phyloP scores from a whole-genome alignment of 2,888 invertebrate genomes.

The Cerastoderma edule region DNA sequence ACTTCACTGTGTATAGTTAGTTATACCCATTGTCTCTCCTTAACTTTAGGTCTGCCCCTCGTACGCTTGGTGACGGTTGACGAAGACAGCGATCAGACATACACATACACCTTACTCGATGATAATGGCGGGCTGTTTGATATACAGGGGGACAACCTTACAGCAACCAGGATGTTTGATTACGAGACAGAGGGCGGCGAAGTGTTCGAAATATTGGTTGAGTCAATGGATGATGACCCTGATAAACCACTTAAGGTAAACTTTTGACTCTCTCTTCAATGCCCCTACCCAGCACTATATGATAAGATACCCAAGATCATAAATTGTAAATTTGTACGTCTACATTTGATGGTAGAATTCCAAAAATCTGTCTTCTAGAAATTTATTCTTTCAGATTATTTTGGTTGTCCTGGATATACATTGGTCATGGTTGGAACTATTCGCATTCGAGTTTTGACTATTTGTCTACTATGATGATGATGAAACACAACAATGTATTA shows the following conservation, averaged over 20 bases:
- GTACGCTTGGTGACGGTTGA: conserved; percentile 57
- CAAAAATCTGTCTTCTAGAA: too few species aligned
- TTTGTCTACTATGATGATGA: too few species aligned
- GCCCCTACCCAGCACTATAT: too few species aligned
- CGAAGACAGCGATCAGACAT: conserved; percentile 60
- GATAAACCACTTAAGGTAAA: conserved; percentile 30
- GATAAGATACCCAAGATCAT: too few species aligned
- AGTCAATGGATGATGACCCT: conserved; percentile 57
- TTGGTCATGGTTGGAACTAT: too few species aligned
- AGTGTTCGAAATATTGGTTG: conserved; percentile 57
- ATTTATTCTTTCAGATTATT: too few species aligned
- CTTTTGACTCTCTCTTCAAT: too few species aligned
- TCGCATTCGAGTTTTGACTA: too few species aligned
- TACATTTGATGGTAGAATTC: too few species aligned
- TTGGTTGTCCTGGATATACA: too few species aligned
- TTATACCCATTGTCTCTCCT: not conserved
- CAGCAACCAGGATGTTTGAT: conserved; percentile 56
- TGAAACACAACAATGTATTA: too few species aligned
- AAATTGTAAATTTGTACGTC: too few species aligned
- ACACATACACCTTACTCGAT: conserved; percentile 59
- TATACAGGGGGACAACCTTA: conserved; percentile 46
- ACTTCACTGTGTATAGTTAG: not conserved
- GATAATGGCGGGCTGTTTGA: conserved; percentile 61
- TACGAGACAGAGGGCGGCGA: conserved; percentile 55
- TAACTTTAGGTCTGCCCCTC: conserved; percentile 55